These are phyloP conservation scores for Chrysochloris asiatica DNA, from an alignment of 2,113 vertebrate species.

Conservation along the genomic window DNA sequence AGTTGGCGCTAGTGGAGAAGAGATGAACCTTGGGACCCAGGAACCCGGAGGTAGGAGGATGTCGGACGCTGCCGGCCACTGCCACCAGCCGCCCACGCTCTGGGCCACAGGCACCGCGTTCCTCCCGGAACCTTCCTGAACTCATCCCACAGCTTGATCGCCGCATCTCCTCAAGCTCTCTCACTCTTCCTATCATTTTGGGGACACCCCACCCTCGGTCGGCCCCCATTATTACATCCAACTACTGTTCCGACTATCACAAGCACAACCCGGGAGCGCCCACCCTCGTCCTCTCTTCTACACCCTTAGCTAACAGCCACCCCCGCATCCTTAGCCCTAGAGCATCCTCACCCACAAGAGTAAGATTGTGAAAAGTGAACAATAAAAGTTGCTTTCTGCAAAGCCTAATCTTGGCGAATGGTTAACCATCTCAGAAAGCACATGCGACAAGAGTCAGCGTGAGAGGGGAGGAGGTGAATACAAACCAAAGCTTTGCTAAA, in stretches of 20 bases:
- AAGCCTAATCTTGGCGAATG: not conserved
- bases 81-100: not conserved
- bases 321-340: not conserved
- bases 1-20: not conserved
- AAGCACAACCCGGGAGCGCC: not conserved
- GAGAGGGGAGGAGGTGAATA: not conserved
- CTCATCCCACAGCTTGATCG: not conserved
- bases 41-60: not conserved
- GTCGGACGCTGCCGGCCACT: not conserved
- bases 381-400: slow-evolving; percentile 55
- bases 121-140: not conserved
- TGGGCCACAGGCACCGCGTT: not conserved
- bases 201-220: not conserved
- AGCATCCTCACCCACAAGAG: not conserved
- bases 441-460: not conserved
- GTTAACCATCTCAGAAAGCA: not conserved
- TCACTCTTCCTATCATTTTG: not conserved
- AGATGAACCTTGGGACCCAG: rapidly evolving
- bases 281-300: not conserved
- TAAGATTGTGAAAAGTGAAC: not conserved
- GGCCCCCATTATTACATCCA: not conserved
- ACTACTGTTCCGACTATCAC: not conserved
- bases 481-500: not conserved
- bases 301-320: not conserved
- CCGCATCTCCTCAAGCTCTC: not conserved